Conservation (phyloP, 2,888 invertebrate species). For the Pyrrhia umbra region DNA sequence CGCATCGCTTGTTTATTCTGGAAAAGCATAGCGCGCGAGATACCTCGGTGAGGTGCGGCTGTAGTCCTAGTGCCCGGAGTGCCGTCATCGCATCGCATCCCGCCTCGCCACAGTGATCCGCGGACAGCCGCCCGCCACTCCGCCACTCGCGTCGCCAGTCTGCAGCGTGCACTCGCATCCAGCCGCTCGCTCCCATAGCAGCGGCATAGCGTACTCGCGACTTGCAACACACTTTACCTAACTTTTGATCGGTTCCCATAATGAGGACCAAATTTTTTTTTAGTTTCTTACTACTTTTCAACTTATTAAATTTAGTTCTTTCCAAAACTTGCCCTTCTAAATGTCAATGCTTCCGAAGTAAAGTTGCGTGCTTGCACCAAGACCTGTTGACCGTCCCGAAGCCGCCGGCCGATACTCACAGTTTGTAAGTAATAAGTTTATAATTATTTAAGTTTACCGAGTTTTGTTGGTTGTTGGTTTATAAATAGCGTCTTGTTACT, state of each 20-base stretch:
- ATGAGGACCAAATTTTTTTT: constrained; percentile 70
- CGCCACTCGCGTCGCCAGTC: constrained; percentile 50
- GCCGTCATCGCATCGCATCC: constrained; percentile 34
- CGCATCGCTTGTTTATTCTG: constrained; percentile 14
- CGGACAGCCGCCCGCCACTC: constrained; percentile 34
- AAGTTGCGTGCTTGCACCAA: constrained; percentile 78
- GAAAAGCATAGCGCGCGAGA: constrained; percentile 10
- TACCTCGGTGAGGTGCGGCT: constrained; percentile 15
- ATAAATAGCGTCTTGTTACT: constrained; percentile 60
- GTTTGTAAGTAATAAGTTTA: constrained; percentile 80
- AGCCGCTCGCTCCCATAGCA: constrained; percentile 50
- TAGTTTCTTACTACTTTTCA: constrained; percentile 71
- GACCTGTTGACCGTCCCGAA: constrained; percentile 76
- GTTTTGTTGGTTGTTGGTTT: constrained; percentile 48
- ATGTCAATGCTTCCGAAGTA: constrained; percentile 77
- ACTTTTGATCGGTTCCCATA: constrained; percentile 18
- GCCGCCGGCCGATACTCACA: constrained; percentile 75
- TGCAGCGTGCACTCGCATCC: constrained; percentile 65
- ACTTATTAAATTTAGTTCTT: constrained; percentile 61
- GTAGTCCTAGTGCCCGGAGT: too few relatives aligned
- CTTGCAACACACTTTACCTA: constrained; percentile 9
- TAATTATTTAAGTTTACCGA: constrained; percentile 50
- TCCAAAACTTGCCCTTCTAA: constrained; percentile 74
- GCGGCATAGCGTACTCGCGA: constrained; percentile 46
- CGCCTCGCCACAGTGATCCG: constrained; percentile 36